These are phyloP conservation scores for Zaprionus inermis DNA, from an alignment of 1,140 invertebrate species.

Conservation along the genomic window DNA sequence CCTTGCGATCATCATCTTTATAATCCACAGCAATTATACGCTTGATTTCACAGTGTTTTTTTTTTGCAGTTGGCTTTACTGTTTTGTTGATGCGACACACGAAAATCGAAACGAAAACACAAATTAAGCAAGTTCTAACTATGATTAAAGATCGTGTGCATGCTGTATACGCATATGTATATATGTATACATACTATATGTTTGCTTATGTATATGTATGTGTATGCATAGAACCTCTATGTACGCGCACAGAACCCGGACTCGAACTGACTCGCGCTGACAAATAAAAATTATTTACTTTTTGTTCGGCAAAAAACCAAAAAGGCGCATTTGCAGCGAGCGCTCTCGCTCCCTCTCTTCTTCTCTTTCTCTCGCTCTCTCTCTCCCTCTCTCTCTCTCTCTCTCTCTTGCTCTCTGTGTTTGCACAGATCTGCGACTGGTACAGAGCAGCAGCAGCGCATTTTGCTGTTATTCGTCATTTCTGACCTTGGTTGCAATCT, in stretches of 20 bases:
- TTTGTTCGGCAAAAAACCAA: conserved; percentile 65
- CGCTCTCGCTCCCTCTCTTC: conserved; percentile 10
- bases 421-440: conserved; percentile 72
- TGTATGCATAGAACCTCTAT: conserved; percentile 39
- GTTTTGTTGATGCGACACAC: conserved; percentile 8
- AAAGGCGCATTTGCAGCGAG: conserved; percentile 64
- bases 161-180: conserved; percentile 10
- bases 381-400: conserved; percentile 16
- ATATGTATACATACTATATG: not conserved
- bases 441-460: conserved; percentile 66
- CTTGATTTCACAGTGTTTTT: not conserved
- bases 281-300: conserved; percentile 78
- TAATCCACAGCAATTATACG: conserved; percentile 4
- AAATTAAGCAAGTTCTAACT: conserved; percentile 21
- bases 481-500: conserved; percentile 82
- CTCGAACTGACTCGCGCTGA: conserved; percentile 47
- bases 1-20: not conserved
- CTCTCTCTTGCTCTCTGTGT: conserved; percentile 20
- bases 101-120: not conserved
- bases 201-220: conserved; percentile 9
- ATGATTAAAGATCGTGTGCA: conserved; percentile 14
- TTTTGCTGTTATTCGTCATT: conserved; percentile 83
- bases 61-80: conserved; percentile 2
- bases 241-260: conserved; percentile 50
- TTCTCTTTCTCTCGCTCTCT: conserved; percentile 8